Evolutionary conservation across 1,140 invertebrate genomes (phyloP).

Genomic region (Penaeus indicus): DNA sequence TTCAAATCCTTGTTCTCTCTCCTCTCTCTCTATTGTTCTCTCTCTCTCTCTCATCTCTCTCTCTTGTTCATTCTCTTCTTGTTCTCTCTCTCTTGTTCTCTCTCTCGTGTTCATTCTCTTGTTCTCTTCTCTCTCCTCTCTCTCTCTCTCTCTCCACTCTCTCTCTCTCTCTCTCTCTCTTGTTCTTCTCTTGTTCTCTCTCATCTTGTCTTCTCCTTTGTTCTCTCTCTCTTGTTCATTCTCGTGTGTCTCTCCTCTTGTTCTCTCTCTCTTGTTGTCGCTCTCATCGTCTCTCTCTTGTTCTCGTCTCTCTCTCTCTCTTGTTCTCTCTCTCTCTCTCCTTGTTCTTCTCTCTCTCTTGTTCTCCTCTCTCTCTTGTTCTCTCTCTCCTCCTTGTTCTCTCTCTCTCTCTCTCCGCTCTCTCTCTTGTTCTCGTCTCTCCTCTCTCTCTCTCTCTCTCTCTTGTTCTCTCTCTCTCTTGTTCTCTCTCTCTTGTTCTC

Average conservation of each 20-base stretch:
- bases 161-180: no score
- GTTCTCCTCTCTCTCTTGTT: not conserved
- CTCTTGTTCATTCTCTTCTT: not conserved
- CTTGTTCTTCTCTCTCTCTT: not conserved
- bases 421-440: not conserved
- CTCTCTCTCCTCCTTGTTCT: not conserved
- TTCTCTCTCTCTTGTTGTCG: not conserved
- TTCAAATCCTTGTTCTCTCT: not conserved
- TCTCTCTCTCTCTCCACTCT: not conserved
- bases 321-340: not conserved
- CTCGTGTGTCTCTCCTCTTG: not conserved
- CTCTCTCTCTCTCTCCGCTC: no score
- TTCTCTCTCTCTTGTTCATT: not conserved
- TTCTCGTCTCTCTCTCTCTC: not conserved
- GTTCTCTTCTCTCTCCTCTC: not conserved
- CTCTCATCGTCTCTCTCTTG: not conserved
- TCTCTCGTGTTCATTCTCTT: not conserved
- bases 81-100: not conserved
- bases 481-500: not conserved
- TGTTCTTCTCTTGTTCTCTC: not conserved
- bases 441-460: not conserved
- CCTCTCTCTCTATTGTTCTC: not conserved
- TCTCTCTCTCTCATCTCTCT: not conserved
- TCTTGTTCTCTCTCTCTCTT: not conserved
- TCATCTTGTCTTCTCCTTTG: not conserved